phyloP scores from a whole-genome alignment of 64 coral and sea anemone genomes.

The Cladopsammia gracilis region DNA sequence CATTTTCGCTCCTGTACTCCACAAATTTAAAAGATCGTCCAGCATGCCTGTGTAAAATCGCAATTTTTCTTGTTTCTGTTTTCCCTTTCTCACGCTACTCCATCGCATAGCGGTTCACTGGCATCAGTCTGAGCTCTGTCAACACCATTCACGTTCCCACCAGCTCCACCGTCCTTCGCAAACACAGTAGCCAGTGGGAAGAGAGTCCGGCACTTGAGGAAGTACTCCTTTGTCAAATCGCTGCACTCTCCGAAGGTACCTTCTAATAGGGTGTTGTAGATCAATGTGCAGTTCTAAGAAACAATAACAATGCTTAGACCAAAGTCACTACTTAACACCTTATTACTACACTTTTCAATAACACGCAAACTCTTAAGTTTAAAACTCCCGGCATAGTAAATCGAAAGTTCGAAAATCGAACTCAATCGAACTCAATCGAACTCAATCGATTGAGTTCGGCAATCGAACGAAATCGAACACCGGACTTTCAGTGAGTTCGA shows the following conservation, averaged over 20 bases:
- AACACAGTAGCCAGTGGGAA: constrained; percentile 58
- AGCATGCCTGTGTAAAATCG: not conserved
- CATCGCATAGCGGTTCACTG: constrained; percentile 57
- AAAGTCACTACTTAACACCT: not conserved
- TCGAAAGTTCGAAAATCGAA: no score
- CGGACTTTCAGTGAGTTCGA: no score
- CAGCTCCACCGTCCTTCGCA: constrained; percentile 33
- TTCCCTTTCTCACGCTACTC: constrained; percentile 11
- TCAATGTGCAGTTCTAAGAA: constrained; percentile 65
- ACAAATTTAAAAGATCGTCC: constrained; percentile 33
- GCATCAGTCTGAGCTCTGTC: not conserved
- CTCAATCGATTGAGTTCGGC: no score
- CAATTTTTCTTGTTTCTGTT: not conserved
- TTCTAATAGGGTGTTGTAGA: constrained; percentile 57
- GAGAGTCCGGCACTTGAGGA: constrained; percentile 37
- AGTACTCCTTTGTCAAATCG: constrained; percentile 46
- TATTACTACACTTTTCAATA: not conserved
- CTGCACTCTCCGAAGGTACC: constrained; percentile 67
- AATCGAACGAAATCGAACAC: no score
- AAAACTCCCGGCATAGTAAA: no score
- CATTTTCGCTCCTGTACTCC: constrained; percentile 10
- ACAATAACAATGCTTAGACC: not conserved
- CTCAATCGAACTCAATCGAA: no score
- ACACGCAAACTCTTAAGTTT: no score
- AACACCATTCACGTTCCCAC: constrained; percentile 55